Evolutionary conservation across 2,888 invertebrate genomes (phyloP), one percentile per base, ranked within the genome.

Genomic region (Agrenia bidenticulata): DNA sequence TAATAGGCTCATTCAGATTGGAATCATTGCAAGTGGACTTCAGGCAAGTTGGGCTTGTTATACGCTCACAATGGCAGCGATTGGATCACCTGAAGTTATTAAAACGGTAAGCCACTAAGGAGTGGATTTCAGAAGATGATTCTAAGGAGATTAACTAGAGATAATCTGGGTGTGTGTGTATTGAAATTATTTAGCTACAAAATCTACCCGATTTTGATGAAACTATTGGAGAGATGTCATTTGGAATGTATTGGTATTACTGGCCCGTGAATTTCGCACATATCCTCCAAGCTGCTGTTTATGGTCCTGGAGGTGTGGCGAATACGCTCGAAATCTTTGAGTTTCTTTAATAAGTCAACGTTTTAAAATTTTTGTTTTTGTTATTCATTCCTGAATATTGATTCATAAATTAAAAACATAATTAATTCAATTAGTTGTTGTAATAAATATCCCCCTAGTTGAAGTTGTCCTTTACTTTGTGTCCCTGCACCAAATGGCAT

Each of bases 221-320:
- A 32, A 50, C 60, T 27, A 51, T 67, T 23, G 67, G 67, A 15
- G 67, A 67, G 59, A 55, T 67, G 39, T 51, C 56, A 19, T 67
- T 67, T 17, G 55, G 60, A 49, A 63, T 63, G 63, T 67, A 60
- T 42, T 67, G 67, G 67, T 63, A 67, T 37, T 27, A 67, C 19
- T 67, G 67, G 67, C 67, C 67, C 2, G 49, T 60, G 13, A 67
- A 67, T 21, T 67, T 67, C 61, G 67, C 63, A 1, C 54, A 56
- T 23, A 67, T 67, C 50, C 21, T 67, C 39, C 67, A 67, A 24
- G 63, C 67, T 4, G 23, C 63, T 2, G 9, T 67, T 19, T 67
- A 41, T 57, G 67, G 67, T 9, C 60, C 67, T 9, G 67, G 63
- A 42, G 67, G 67, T 7, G 61, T 67, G 9, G 60, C 60, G 0